Evolutionary conservation across 2,888 invertebrate genomes (phyloP), one percentile per base, ranked within the genome.

Genomic region (Eristalinus sepulchralis): DNA sequence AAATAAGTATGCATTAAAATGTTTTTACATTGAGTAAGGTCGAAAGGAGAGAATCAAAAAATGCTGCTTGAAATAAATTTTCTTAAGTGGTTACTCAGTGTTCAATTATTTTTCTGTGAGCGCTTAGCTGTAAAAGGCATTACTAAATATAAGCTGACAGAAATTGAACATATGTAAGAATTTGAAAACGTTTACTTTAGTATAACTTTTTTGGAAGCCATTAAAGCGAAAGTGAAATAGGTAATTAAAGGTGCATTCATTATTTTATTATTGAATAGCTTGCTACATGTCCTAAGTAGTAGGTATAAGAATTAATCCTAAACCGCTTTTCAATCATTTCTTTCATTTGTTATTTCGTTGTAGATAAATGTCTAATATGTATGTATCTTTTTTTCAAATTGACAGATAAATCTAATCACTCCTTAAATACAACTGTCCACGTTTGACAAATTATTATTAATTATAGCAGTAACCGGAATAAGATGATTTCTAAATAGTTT

Each of bases 21-120:
- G 59, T 88, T 83, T 77, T 77, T 39, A n/a, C 78, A 71, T 81
- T 71, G 60, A 55, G 78, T 79, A 81, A 86, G 64, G 68, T 72
- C 60, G 76, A 59, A 53, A 63, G 47, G 31, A 68, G n/a, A 33
- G 73, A 71, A 59, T 34, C 59, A 39, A 64, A 83, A 70, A 84
- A n/a, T 70, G 64, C 77, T 66, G 87, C 82, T 66, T 75, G 76
- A 88, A 87, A 79, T 76, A 78, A 88, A 79, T 80, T 70, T 55
- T 36, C 55, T 67, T 63, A 77, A 83, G 77, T 66, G 77, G 66
- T n/a, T 24, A 53, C 63, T 39, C 17, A 66, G 63, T 55, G 33
- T 17, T 39, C 24, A 70, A 64, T 47, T 77, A 6, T 72, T 22
- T 55, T 57, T 33, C 59, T 63, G 47, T 24, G 2, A 22, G 33